Evolutionary conservation across 2,888 invertebrate species (phyloP), one percentile per base, ranked within the genome.

Genomic region (Eilema caniola): DNA sequence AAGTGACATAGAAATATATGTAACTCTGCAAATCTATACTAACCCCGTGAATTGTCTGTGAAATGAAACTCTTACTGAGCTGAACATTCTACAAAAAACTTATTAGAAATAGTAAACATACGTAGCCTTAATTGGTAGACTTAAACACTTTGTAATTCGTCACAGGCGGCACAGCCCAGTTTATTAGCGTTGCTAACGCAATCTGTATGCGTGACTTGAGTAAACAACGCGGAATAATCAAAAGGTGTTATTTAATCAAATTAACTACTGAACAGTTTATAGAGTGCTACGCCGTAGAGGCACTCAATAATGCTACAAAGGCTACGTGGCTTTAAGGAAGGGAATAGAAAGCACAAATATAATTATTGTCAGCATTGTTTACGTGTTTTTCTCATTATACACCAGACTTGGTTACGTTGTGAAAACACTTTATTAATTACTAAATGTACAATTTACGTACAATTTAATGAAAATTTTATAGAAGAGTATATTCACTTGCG

Each of bases 191-290:
- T 53, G n/a, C n/a, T 53, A 20, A 53, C 53, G 7, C 20, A 53
- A 53, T n/a, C 53, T n/a, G 53, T 53, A n/a, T n/a, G n/a, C n/a
- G 53, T 53, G 53, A 53, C 47, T 47, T 47, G 20, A 47, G 47
- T 47, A 47, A 47, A 47, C 47, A 47, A 47, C n/a, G 1, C n/a
- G 8, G 47, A n/a, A 0, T 53, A 53, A 53, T 53, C n/a, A 53
- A 53, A 53, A 53, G 53, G 53, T n/a, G 53, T 53, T 20, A 53
- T 47, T 4, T 47, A 20, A 47, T 47, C 2, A 41, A 4, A 41
- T 16, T 37, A 16, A 47, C 20, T 47, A 53, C 8, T 53, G 8
- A n/a, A 53, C 8, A 53, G 10, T n/a, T 47, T 47, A 7, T 47
- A 20, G n/a, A 53, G 20, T n/a, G n/a, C 53, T 53, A 53, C 53